phyloP scores from a whole-genome alignment of 2,797 vertebrate genomes.

The Ctenosaura bakeri region DNA sequence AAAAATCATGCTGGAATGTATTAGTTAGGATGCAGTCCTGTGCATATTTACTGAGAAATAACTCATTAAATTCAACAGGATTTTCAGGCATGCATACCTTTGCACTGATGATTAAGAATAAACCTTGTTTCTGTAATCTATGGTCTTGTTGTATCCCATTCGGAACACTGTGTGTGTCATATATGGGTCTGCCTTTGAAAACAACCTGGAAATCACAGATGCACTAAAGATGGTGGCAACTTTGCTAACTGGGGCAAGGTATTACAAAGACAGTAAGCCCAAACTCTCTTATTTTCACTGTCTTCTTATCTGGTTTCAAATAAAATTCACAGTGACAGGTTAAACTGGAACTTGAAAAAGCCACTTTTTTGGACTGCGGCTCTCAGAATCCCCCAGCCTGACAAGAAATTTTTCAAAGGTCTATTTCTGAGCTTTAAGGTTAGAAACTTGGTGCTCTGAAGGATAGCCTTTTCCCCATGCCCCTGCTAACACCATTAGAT shows the following conservation, averaged over 20 bases:
- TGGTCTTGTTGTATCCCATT: not conserved
- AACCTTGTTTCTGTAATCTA: not conserved
- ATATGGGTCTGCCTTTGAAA: not conserved
- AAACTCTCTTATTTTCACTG: not conserved
- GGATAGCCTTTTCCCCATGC: no score
- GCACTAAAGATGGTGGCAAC: not conserved
- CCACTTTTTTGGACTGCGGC: no score
- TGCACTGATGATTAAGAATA: not conserved
- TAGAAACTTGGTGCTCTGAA: no score
- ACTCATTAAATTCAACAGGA: not conserved
- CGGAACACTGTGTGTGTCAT: not conserved
- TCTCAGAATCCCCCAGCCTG: no score
- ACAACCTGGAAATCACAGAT: not conserved
- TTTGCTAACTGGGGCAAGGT: not conserved
- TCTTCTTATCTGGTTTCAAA: not conserved
- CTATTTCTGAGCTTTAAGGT: no score
- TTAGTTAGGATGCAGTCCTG: not conserved
- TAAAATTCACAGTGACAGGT: not conserved
- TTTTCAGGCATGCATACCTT: not conserved
- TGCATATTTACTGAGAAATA: not conserved
- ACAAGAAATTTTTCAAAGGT: no score
- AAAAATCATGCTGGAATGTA: not conserved
- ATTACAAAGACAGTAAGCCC: not conserved
- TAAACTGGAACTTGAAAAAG: no score
- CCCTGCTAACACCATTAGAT: no score